Conservation (phyloP, 1,140 invertebrate species). For the Ips nitidus region DNA sequence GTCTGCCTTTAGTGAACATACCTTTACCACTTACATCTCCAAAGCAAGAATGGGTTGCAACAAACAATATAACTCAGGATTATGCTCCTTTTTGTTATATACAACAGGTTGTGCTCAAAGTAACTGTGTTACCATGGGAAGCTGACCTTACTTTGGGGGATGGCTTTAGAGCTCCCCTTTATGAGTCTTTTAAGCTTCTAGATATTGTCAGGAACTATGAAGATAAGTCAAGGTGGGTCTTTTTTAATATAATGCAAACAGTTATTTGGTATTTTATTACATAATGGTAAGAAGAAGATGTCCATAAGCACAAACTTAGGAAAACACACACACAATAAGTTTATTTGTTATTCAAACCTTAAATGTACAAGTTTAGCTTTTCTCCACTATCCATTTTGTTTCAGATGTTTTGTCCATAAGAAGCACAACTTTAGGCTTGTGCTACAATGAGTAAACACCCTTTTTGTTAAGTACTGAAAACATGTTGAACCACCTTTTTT, state of each 20-base stretch:
- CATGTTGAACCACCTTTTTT: no score
- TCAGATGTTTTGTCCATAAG: no score
- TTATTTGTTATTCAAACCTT: not conserved
- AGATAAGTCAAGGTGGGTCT: slow-evolving; percentile 65
- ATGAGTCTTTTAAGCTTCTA: slow-evolving; percentile 82
- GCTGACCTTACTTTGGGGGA: slow-evolving; percentile 78
- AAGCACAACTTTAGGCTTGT: no score
- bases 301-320: no score
- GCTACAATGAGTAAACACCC: no score
- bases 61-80: slow-evolving; percentile 55
- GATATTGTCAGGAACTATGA: slow-evolving; percentile 85
- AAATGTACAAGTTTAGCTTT: not conserved
- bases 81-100: slow-evolving; percentile 73
- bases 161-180: slow-evolving; percentile 84
- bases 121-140: slow-evolving; percentile 82
- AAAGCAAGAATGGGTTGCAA: slow-evolving; percentile 57
- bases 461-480: no score
- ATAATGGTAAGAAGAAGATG: no score
- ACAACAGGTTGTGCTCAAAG: slow-evolving; percentile 74
- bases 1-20: slow-evolving; percentile 77
- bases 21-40: slow-evolving; percentile 82
- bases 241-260: not conserved
- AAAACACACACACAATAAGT: not conserved
- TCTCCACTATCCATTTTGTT: no score
- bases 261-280: not conserved